These are phyloP conservation scores for Drosophila watanabei DNA, from an alignment of 1,140 invertebrate species.

Conservation along the genomic window DNA sequence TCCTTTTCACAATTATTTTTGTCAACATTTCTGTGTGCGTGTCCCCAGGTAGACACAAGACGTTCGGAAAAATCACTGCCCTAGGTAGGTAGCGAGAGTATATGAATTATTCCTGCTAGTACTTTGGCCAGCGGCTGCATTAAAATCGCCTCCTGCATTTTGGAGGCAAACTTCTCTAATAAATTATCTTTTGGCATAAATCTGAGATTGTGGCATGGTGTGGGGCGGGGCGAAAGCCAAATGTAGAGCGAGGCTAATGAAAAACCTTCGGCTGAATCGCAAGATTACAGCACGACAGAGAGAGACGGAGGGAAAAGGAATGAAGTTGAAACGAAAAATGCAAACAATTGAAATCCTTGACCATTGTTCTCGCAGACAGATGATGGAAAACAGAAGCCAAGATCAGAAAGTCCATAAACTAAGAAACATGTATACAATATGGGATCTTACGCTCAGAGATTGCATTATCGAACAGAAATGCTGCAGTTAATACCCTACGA, in stretches of 20 bases:
- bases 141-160: conserved; percentile 12
- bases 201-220: background rate
- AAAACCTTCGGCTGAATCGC: conserved; percentile 22
- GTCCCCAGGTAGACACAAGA: conserved; percentile 57
- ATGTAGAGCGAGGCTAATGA: conserved; percentile 50
- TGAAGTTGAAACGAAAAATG: conserved; percentile 9
- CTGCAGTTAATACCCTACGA: background rate
- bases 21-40: conserved; percentile 59
- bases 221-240: conserved; percentile 56
- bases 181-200: conserved; percentile 59
- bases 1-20: conserved; percentile 78
- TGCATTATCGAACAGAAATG: background rate
- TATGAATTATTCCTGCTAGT: conserved; percentile 29
- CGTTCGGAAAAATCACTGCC: conserved; percentile 60
- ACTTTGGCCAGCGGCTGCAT: conserved; percentile 58
- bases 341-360: conserved; percentile 43
- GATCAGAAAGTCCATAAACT: conserved; percentile 44
- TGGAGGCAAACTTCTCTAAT: conserved; percentile 35
- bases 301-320: background rate
- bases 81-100: conserved; percentile 38
- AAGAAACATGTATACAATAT: conserved; percentile 22
- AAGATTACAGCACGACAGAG: conserved; percentile 26
- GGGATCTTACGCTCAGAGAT: conserved; percentile 11
- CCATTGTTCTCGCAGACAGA: conserved; percentile 48
- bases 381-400: conserved; percentile 50